Evolutionary conservation across 2,113 vertebrate genomes (phyloP).

Genomic region (Marcusenius ussheri): DNA sequence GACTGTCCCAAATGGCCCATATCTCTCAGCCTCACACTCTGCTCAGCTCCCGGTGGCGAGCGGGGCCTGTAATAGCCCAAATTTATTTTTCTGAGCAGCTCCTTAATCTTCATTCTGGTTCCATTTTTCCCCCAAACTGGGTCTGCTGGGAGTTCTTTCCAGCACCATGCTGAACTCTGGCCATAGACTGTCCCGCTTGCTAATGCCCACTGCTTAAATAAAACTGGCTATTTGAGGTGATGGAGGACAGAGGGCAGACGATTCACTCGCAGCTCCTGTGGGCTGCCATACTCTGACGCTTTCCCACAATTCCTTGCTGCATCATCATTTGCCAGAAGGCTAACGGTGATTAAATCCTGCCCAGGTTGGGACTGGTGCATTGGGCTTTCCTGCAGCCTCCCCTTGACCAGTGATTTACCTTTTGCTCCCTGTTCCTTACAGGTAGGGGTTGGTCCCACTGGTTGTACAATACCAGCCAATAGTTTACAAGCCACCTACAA

Average conservation of each 20-base stretch:
- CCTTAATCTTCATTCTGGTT: neutral
- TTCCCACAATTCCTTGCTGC: neutral
- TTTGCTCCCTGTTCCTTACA: neutral
- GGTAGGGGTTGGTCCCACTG: neutral
- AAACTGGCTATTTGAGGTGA: conserved; percentile 17
- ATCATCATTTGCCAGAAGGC: neutral
- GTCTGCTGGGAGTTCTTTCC: neutral
- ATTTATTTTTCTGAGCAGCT: neutral
- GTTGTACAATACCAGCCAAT: neutral
- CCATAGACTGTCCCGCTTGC: neutral
- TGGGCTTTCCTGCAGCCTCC: too few species aligned
- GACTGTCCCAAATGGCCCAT: neutral
- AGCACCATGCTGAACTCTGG: neutral
- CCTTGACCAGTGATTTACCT: neutral
- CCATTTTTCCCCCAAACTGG: neutral
- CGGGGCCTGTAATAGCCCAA: neutral
- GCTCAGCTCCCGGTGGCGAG: neutral
- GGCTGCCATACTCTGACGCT: neutral
- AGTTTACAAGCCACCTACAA: neutral
- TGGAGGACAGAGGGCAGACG: neutral
- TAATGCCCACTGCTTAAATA: conserved; percentile 24
- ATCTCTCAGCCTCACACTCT: neutral
- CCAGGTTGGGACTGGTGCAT: neutral
- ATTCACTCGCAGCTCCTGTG: neutral
- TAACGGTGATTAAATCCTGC: neutral